These are phyloP conservation scores for Drosophila paracracens DNA, from an alignment of 2,888 invertebrate genomes.

Conservation along the genomic window DNA sequence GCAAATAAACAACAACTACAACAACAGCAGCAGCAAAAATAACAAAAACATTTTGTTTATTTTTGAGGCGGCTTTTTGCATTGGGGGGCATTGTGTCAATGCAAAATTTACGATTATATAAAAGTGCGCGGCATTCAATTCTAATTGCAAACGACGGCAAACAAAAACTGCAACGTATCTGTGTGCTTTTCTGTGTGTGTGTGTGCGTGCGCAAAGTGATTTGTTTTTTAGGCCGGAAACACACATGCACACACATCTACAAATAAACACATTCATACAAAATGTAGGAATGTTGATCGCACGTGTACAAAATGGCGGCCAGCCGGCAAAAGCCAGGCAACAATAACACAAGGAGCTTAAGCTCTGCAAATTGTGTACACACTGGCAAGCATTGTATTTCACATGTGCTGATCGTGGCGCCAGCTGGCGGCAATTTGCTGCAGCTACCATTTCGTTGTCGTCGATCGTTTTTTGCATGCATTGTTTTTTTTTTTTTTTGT, in stretches of 20 bases:
- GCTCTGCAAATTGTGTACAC: slow-evolving; percentile 16
- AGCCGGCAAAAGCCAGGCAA: slow-evolving; percentile 38
- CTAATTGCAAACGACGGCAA: slow-evolving; percentile 71
- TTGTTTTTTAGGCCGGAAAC: slow-evolving; percentile 58
- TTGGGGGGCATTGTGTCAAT: slow-evolving; percentile 67
- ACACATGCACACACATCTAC: slow-evolving; percentile 9
- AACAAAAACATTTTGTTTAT: slow-evolving; percentile 48
- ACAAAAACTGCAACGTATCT: slow-evolving; percentile 54
- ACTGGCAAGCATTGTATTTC: slow-evolving; percentile 1
- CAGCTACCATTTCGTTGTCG: slow-evolving; percentile 4
- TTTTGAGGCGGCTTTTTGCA: slow-evolving; percentile 47
- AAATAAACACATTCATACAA: slow-evolving; percentile 16
- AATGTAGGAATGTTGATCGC: slow-evolving; percentile 53
- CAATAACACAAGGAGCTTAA: slow-evolving; percentile 23
- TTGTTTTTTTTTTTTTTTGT: slow-evolving; percentile 18
- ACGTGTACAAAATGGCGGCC: slow-evolving; percentile 57
- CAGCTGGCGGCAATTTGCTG: slow-evolving; percentile 40
- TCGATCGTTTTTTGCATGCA: slow-evolving; percentile 36
- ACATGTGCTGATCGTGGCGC: slow-evolving; percentile 45
- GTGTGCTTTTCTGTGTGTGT: slow-evolving; percentile 21
- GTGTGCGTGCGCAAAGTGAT: slow-evolving; percentile 43
- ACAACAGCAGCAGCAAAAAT: slow-evolving; percentile 17
- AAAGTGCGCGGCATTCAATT: slow-evolving; percentile 76
- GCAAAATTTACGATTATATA: slow-evolving; percentile 74
- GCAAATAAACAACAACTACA: slow-evolving; percentile 25